phyloP scores from a whole-genome alignment of 2,113 vertebrate genomes.

The Lagopus leucura region DNA sequence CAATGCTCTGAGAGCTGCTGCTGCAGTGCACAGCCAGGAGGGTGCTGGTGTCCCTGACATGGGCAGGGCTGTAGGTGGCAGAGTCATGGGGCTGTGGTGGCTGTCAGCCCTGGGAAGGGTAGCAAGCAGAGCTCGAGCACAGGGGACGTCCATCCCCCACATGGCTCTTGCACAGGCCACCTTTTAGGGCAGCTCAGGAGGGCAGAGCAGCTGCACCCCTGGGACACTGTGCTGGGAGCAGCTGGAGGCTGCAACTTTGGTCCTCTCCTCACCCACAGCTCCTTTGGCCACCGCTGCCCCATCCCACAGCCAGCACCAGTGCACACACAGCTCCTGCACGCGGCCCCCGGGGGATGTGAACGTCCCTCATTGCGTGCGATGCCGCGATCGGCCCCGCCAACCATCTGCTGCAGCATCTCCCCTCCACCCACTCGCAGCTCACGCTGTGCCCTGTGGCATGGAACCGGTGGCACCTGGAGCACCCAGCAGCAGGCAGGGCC shows the following conservation, averaged over 20 bases:
- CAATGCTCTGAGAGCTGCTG: neutral
- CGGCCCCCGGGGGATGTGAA: rapidly evolving
- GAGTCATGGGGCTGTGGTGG: neutral
- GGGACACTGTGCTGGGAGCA: neutral
- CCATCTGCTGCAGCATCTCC: constrained; percentile 33
- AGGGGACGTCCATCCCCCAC: neutral
- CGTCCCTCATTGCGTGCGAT: rapidly evolving
- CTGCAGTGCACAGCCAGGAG: neutral
- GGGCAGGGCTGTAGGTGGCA: neutral
- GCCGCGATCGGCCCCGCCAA: neutral
- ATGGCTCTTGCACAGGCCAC: neutral
- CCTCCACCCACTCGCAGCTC: neutral
- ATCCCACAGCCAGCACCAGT: rapidly evolving
- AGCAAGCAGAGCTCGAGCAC: neutral
- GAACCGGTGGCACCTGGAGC: neutral
- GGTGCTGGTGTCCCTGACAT: rapidly evolving
- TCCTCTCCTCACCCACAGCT: neutral
- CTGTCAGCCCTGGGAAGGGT: neutral
- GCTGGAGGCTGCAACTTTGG: neutral
- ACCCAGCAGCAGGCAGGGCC: neutral
- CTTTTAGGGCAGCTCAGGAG: neutral
- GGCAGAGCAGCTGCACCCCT: neutral
- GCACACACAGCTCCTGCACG: neutral
- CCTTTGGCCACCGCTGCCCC: rapidly evolving
- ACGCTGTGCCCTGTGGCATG: rapidly evolving